Conservation (phyloP, 1,140 invertebrate species). For the Papilio dardanus region DNA sequence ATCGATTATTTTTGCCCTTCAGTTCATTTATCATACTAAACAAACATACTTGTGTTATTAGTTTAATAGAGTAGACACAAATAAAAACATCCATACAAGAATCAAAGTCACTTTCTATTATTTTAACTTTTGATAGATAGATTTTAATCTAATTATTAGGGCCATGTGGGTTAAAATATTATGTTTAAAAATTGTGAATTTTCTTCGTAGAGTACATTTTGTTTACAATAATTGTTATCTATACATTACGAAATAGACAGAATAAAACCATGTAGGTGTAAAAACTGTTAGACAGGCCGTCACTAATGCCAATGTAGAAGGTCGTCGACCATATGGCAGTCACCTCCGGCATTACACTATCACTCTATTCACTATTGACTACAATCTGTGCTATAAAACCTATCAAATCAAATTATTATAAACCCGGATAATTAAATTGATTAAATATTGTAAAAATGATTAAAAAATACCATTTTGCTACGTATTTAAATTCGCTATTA, state of each 20-base stretch:
- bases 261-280: conserved; percentile 44
- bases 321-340: conserved; percentile 59
- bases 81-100: background rate
- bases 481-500: background rate
- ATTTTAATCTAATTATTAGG: no score
- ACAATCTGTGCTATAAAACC: background rate
- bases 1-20: background rate
- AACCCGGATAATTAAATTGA: no score
- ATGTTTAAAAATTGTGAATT: background rate
- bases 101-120: background rate
- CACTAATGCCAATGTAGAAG: conserved; percentile 46
- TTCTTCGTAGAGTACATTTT: background rate
- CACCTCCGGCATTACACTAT: conserved; percentile 38
- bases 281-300: conserved; percentile 47
- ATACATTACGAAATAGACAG: conserved; percentile 22
- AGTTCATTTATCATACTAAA: background rate
- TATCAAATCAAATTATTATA: background rate
- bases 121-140: no score
- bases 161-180: background rate
- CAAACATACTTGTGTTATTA: background rate
- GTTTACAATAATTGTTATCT: conserved; percentile 4
- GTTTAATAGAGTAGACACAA: background rate
- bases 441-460: no score
- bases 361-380: conserved; percentile 18
- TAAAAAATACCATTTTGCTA: background rate